A percentile compares a stretch with the other conserved stretches of the same genome.
These are phyloP conservation scores for Machimus rusticus DNA, from an alignment of 2,888 invertebrate species.

Conservation along the genomic window DNA sequence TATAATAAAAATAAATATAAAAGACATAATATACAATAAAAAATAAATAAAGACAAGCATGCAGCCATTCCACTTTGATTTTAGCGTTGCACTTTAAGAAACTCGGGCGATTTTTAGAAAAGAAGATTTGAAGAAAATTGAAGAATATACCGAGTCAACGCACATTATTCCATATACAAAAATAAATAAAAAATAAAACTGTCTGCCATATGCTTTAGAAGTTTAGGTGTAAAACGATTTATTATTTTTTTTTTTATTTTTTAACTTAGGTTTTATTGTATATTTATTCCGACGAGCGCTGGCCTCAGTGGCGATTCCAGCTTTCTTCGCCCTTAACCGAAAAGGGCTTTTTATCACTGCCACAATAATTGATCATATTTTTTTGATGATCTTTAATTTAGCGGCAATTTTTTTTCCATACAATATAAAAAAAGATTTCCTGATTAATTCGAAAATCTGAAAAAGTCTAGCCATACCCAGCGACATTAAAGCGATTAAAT, in stretches of 20 bases:
- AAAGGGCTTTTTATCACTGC: background rate
- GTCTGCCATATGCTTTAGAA: slow-evolving; percentile 41
- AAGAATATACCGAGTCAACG: background rate
- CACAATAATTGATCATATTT: background rate
- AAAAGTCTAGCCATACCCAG: background rate
- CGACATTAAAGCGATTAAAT: background rate
- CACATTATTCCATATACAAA: background rate
- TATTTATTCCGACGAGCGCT: background rate
- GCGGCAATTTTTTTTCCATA: background rate
- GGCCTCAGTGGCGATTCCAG: background rate
- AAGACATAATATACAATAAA: background rate
- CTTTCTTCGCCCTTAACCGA: background rate
- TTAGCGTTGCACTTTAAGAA: background rate
- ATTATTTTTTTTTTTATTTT: background rate
- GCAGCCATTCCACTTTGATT: slow-evolving; percentile 8
- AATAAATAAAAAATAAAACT: background rate
- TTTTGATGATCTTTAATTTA: background rate
- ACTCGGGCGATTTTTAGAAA: background rate
- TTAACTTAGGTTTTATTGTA: background rate
- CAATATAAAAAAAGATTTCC: background rate
- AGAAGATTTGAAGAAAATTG: background rate
- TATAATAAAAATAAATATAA: background rate
- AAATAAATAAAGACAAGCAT: background rate
- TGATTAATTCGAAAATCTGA: background rate
- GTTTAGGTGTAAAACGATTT: background rate